Conservation (phyloP, 2,888 invertebrate species). For the Torymus tubicola region DNA sequence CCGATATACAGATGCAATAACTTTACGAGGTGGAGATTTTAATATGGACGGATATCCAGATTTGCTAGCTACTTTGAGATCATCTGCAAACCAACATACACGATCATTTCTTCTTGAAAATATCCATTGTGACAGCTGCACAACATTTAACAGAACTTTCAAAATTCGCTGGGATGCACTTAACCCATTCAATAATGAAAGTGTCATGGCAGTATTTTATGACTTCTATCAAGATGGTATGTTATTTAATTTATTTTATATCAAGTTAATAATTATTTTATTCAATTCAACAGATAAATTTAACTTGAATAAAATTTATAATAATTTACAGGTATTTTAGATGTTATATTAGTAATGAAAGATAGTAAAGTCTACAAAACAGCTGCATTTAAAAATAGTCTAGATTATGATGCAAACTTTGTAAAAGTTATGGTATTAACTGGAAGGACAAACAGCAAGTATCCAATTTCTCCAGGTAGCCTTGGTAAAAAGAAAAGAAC, state of each 20-base stretch:
- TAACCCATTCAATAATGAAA: constrained; percentile 83
- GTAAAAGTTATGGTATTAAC: constrained; percentile 96
- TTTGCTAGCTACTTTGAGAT: constrained; percentile 85
- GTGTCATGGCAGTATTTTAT: constrained; percentile 92
- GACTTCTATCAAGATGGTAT: constrained; percentile 94
- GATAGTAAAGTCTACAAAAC: constrained; percentile 78
- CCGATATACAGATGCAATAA: constrained; percentile 85
- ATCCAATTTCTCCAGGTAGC: constrained; percentile 84
- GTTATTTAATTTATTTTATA: background rate
- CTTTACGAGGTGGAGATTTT: constrained; percentile 92
- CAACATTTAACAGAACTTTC: constrained; percentile 85
- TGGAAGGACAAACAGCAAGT: constrained; percentile 85
- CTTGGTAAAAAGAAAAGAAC: constrained; percentile 87
- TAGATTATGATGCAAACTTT: constrained; percentile 96
- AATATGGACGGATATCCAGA: constrained; percentile 98
- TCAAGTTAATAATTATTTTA: constrained; percentile 14
- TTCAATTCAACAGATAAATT: background rate
- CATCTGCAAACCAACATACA: constrained; percentile 64
- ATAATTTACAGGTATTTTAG: constrained; percentile 80
- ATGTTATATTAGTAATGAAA: constrained; percentile 86
- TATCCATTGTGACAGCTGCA: constrained; percentile 83
- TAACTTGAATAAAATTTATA: constrained; percentile 3
- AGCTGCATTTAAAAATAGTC: constrained; percentile 89
- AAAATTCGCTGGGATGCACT: constrained; percentile 87
- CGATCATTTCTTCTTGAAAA: constrained; percentile 89